phyloP scores from a whole-genome alignment of 2,113 vertebrate genomes.

The Lasiurus cinereus region DNA sequence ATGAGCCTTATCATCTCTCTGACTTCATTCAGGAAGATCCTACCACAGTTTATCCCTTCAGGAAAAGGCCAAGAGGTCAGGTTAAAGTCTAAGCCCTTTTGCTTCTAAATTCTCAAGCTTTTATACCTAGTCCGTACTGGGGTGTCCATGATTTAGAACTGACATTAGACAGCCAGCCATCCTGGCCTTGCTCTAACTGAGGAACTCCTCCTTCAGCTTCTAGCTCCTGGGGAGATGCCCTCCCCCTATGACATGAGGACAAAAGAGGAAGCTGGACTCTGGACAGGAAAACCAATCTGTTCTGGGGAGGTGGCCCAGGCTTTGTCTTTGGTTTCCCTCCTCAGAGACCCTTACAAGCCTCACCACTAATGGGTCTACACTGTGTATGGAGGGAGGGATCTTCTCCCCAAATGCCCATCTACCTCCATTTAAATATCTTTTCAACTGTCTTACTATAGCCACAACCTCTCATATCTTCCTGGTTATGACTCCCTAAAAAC shows the following conservation, averaged over 20 bases:
- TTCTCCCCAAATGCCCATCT: background rate
- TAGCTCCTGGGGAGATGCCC: slow-evolving; percentile 65
- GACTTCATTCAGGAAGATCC: slow-evolving; percentile 22
- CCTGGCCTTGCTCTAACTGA: background rate
- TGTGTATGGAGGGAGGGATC: background rate
- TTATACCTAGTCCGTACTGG: background rate
- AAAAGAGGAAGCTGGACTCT: slow-evolving; percentile 83
- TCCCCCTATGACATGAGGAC: slow-evolving; percentile 64
- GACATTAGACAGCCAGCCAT: background rate
- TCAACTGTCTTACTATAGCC: background rate
- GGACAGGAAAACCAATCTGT: slow-evolving; percentile 80
- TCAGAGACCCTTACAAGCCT: slow-evolving; percentile 40
- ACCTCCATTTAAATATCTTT: background rate
- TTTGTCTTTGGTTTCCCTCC: slow-evolving; percentile 78
- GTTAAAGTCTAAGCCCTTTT: background rate
- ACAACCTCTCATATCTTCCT: slow-evolving; percentile 30
- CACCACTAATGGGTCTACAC: background rate
- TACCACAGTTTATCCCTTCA: slow-evolving; percentile 23
- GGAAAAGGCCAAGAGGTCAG: slow-evolving; percentile 35
- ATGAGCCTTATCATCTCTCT: background rate
- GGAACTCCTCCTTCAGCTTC: slow-evolving; percentile 58
- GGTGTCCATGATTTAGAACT: slow-evolving; percentile 23
- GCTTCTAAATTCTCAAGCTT: slow-evolving; percentile 39
- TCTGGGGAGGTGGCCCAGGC: slow-evolving; percentile 70
- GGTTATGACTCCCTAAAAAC: background rate